phyloP scores from a whole-genome alignment of 2,888 invertebrate genomes.

The Ernsta delagoae region DNA sequence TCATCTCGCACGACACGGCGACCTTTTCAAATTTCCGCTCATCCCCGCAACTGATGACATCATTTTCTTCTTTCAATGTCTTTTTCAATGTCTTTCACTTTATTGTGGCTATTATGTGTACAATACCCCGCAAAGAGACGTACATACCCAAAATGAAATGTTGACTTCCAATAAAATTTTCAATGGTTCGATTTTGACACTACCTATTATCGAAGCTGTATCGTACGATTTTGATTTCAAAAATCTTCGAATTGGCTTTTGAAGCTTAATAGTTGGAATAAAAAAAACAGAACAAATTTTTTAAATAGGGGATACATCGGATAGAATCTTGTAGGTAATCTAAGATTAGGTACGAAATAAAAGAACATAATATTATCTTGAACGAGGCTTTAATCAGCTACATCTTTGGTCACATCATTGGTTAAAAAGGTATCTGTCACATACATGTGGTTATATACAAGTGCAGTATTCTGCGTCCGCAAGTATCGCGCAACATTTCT shows the following conservation, averaged over 20 bases:
- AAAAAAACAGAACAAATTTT: no score
- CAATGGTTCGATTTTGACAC: no score
- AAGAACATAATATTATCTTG: no score
- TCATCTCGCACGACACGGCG: slow-evolving; percentile 39
- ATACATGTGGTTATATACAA: slow-evolving; percentile 53
- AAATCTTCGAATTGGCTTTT: no score
- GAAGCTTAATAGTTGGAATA: no score
- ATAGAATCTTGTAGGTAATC: no score
- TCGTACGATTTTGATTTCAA: no score
- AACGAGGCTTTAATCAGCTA: slow-evolving; percentile 82
- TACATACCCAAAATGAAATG: no score
- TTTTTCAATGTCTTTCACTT: slow-evolving; percentile 49
- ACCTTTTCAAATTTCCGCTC: slow-evolving; percentile 70
- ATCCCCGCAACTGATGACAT: slow-evolving; percentile 54
- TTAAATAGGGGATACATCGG: no score
- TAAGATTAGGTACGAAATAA: slow-evolving; percentile 48
- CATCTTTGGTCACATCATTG: slow-evolving; percentile 89
- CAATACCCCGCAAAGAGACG: not conserved
- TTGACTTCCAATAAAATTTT: no score
- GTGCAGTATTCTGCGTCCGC: slow-evolving; percentile 43
- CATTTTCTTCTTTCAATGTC: slow-evolving; percentile 44
- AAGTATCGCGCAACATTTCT: slow-evolving; percentile 46
- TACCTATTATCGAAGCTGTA: no score
- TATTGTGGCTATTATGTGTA: not conserved
- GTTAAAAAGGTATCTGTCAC: slow-evolving; percentile 76